Evolutionary conservation across 2,797 vertebrate genomes (phyloP), one percentile per base, ranked within the genome.

Genomic region (Lithobates pipiens): DNA sequence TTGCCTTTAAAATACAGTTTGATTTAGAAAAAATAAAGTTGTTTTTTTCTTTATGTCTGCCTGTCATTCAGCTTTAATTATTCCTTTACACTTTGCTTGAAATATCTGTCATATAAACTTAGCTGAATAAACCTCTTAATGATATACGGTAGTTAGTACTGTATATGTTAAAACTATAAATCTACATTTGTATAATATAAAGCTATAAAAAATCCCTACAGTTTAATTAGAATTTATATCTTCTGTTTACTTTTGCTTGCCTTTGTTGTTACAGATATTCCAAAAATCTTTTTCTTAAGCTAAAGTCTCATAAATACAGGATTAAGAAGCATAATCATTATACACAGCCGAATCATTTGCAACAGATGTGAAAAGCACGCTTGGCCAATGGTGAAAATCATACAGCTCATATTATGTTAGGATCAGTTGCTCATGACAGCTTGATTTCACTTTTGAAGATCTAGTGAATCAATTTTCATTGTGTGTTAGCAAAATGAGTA

Each of bases 361-460:
- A 63, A 77, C 76, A 67, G 75, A 65, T 77, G 76, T 77, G 61
- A n/a, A 67, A 77, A 13, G 16, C 15, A 77, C 25, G 76, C 76
- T 63, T 77, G 57, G 34, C 13, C 46, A 77, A 67, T 77, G 57
- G 76, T 36, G 76, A 32, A 67, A 67, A 65, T 32, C 50, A 77
- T 21, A 61, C 4, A 61, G 29, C 63, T 65, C 57, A 65, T 39
- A 77, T 39, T 77, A 61, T 42, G 29, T 42, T 65, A 77, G 21
- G 29, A 65, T 65, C 76, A 77, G 76, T 21, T 77, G 61, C n/a
- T 77, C 57, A 77, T 23, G 36, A 42, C 13, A 34, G 67, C 27
- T 67, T 10, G n/a, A 9, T n/a, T 11, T 69, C 11, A 69, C 29
- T 34, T 69, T 32, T 32, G 13, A 70, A 70, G 5, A 10, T 36